These are phyloP conservation scores for Morelia viridis DNA, from an alignment of 2,797 vertebrate genomes.

Conservation along the genomic window DNA sequence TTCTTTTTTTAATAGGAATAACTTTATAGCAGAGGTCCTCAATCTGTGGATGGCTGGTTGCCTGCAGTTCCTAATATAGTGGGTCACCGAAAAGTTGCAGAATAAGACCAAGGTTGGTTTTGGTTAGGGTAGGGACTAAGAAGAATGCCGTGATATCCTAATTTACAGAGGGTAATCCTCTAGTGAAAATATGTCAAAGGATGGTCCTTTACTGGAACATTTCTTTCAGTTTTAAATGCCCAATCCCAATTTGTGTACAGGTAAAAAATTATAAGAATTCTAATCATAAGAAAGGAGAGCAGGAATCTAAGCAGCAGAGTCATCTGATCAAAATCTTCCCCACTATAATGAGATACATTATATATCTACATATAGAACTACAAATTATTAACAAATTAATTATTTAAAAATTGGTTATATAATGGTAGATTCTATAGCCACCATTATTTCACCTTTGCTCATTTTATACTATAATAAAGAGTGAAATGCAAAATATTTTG, in stretches of 20 bases:
- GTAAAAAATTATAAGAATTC: background rate
- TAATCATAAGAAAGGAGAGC: background rate
- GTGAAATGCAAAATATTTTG: background rate
- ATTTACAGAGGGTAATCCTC: background rate
- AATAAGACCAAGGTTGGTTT: background rate
- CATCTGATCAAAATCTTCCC: background rate
- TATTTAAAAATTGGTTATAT: background rate
- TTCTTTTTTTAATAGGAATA: background rate
- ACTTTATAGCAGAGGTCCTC: background rate
- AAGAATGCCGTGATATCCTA: background rate
- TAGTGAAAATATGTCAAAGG: background rate
- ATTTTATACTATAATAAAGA: constrained; percentile 2
- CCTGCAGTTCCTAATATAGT: background rate
- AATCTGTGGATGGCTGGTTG: background rate
- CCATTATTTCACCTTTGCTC: background rate
- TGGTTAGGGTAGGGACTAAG: background rate
- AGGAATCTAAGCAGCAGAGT: background rate
- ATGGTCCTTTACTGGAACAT: background rate
- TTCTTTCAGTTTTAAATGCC: background rate
- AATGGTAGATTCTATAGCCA: background rate
- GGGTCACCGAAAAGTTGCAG: background rate
- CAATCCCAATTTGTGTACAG: background rate
- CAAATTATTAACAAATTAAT: background rate
- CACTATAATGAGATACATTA: no score
- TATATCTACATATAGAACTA: background rate